A percentile compares a stretch with the other conserved stretches of the same genome.
Evolutionary conservation across 1,140 invertebrate species (phyloP).

Genomic region (Eupristina koningsbergeri): DNA sequence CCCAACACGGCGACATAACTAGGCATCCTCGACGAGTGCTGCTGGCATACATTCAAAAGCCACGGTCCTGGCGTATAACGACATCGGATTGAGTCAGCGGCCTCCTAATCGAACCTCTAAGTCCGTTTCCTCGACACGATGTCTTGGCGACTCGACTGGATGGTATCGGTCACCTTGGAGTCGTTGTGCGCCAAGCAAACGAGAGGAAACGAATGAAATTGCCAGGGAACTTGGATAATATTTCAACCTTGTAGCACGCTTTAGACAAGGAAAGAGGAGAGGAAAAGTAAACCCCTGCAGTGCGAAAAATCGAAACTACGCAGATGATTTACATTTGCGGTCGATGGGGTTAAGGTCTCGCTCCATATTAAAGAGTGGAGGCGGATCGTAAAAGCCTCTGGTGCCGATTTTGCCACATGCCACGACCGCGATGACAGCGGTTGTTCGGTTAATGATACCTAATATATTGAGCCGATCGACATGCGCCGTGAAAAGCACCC

Average conservation of each 20-base stretch:
- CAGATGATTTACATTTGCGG: slow-evolving; percentile 26
- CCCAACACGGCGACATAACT: slow-evolving; percentile 21
- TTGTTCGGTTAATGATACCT: not conserved
- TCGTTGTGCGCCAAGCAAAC: not conserved
- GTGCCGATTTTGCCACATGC: no score
- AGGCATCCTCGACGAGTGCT: slow-evolving; percentile 47
- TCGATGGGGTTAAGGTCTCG: slow-evolving; percentile 18
- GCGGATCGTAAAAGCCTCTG: not conserved
- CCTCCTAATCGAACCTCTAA: not conserved
- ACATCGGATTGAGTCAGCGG: not conserved
- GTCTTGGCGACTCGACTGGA: not conserved
- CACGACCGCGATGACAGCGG: no score
- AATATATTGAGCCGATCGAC: slow-evolving; percentile 39
- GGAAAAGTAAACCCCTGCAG: slow-evolving; percentile 14
- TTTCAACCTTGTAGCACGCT: not conserved
- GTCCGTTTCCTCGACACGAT: not conserved
- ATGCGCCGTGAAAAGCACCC: no score
- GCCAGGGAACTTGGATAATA: not conserved
- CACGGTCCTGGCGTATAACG: not conserved
- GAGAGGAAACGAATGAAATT: not conserved
- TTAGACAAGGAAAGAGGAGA: not conserved
- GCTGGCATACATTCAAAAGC: slow-evolving; percentile 62
- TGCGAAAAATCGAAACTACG: slow-evolving; percentile 32
- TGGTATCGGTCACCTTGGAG: not conserved
- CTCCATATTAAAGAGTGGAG: not conserved